phyloP scores from a whole-genome alignment of 2,113 vertebrate species.

The Paradoxurus hermaphroditus region DNA sequence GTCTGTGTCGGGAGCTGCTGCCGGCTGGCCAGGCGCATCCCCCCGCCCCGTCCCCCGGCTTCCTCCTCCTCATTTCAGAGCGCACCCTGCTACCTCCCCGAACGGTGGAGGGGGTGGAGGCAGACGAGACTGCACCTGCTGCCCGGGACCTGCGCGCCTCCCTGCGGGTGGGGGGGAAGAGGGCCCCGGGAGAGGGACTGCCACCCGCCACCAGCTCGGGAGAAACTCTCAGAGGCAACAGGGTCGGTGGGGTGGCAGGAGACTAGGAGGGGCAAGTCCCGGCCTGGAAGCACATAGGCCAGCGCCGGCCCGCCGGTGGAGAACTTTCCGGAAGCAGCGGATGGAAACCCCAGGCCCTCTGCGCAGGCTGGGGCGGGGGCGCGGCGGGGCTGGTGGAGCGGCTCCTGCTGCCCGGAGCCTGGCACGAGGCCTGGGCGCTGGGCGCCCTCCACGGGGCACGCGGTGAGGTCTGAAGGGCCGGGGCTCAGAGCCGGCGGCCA shows the following conservation, averaged over 20 bases:
- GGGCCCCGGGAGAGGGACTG: background rate
- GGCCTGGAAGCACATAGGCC: background rate
- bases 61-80: background rate
- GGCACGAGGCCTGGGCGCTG: background rate
- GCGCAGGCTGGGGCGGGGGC: background rate
- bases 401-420: background rate
- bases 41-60: background rate
- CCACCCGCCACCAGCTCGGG: background rate
- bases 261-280: background rate
- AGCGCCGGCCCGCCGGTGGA: background rate
- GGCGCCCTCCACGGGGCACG: background rate
- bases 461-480: too few species aligned
- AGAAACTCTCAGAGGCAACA: background rate
- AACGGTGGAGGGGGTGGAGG: background rate
- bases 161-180: background rate
- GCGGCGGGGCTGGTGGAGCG: background rate
- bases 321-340: background rate
- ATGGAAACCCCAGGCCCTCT: background rate
- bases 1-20: background rate
- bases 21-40: too few species aligned
- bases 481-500: too few species aligned
- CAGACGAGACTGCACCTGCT: background rate
- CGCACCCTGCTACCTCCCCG: background rate
- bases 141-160: too few species aligned
- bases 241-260: background rate